phyloP scores from a whole-genome alignment of 2,888 invertebrate genomes.

The Drosophila mettleri region DNA sequence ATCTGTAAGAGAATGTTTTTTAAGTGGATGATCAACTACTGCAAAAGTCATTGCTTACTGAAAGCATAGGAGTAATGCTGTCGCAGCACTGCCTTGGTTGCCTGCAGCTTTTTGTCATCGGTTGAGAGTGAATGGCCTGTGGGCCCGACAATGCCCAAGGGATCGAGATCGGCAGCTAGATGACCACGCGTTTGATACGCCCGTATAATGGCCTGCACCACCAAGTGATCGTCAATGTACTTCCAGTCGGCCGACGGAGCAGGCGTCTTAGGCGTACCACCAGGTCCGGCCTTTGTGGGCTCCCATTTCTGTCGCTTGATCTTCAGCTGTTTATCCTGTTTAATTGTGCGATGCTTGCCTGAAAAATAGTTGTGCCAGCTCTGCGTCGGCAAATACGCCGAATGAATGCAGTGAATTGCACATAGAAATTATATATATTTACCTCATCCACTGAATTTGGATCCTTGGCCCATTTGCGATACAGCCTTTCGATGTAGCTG shows the following conservation, averaged over 20 bases:
- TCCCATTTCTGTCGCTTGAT: neutral
- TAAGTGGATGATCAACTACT: rapidly evolving
- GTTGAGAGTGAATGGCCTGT: conserved; percentile 22
- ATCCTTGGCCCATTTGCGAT: conserved; percentile 51
- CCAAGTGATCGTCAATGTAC: conserved; percentile 97
- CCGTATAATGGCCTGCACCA: conserved; percentile 98
- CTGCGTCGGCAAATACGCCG: conserved; percentile 24
- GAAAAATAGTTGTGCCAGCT: conserved; percentile 63
- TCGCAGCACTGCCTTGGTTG: conserved; percentile 62
- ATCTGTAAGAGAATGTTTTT: conserved; percentile 82
- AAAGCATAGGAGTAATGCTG: conserved; percentile 65
- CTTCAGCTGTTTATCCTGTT: neutral
- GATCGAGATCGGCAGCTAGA: conserved; percentile 91
- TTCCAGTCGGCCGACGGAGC: conserved; percentile 89
- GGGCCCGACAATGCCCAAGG: conserved; percentile 87
- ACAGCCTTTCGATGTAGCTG: conserved; percentile 58
- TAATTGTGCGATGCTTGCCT: conserved; percentile 22
- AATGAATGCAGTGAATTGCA: neutral
- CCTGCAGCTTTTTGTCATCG: conserved; percentile 55
- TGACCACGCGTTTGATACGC: conserved; percentile 95
- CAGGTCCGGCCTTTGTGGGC: neutral
- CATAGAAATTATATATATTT: neutral
- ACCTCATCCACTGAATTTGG: conserved; percentile 64
- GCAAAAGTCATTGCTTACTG: conserved; percentile 40
- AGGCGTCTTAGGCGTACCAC: neutral